These are phyloP conservation scores for Diadromus collaris DNA, from an alignment of 2,888 invertebrate genomes.

Conservation along the genomic window DNA sequence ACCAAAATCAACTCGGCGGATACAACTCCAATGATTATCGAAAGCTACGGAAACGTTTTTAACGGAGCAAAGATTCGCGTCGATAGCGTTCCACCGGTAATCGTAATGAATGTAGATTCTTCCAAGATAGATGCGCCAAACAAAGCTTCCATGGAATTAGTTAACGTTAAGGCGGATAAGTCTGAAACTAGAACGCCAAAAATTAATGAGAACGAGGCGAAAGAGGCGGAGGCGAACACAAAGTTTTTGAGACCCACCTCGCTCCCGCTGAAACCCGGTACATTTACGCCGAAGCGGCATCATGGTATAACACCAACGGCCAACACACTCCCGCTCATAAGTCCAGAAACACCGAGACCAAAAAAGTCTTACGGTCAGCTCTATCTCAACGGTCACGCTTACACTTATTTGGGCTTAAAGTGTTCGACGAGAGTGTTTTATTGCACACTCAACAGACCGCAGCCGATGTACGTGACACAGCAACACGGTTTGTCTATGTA, in stretches of 20 bases:
- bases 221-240: slow-evolving; percentile 67
- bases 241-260: slow-evolving; percentile 92
- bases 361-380: slow-evolving; percentile 94
- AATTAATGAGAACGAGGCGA: slow-evolving; percentile 28
- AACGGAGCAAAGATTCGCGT: slow-evolving; percentile 59
- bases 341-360: slow-evolving; percentile 95
- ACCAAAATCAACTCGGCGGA: slow-evolving; percentile 6
- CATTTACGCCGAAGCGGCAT: slow-evolving; percentile 90
- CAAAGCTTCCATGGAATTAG: slow-evolving; percentile 65
- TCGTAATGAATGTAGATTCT: slow-evolving; percentile 66
- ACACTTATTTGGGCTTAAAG: slow-evolving; percentile 94
- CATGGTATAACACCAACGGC: slow-evolving; percentile 92
- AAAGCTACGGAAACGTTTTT: slow-evolving; percentile 32
- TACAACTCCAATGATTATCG: slow-evolving; percentile 26
- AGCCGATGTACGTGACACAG: slow-evolving; percentile 96
- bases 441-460: slow-evolving; percentile 95
- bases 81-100: slow-evolving; percentile 56
- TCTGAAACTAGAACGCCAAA: slow-evolving; percentile 61
- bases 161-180: slow-evolving; percentile 62
- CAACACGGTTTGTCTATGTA: slow-evolving; percentile 97
- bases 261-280: slow-evolving; percentile 91
- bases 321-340: slow-evolving; percentile 91
- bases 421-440: slow-evolving; percentile 95
- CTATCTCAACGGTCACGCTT: slow-evolving; percentile 94
- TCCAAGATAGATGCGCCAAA: slow-evolving; percentile 69